These are phyloP conservation scores for Serranochromis macrocephalus DNA, from an alignment of 2,113 vertebrate species.

Conservation along the genomic window DNA sequence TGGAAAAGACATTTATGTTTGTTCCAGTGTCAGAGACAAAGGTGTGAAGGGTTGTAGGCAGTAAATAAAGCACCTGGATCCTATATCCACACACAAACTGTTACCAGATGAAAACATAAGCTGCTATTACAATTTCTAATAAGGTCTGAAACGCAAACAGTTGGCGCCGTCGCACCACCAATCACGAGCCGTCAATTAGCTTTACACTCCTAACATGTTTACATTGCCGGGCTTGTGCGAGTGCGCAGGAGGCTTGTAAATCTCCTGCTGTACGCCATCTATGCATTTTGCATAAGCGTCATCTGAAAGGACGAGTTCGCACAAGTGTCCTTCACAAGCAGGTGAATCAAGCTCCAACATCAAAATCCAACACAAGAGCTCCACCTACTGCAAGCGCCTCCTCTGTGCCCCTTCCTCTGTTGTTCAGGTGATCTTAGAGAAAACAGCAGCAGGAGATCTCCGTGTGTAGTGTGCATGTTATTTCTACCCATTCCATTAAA, in stretches of 20 bases:
- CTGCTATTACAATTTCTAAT: constrained; percentile 55
- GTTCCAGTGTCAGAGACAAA: constrained; percentile 12
- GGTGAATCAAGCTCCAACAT: constrained; percentile 50
- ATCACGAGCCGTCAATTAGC: constrained; percentile 44
- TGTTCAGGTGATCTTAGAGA: constrained; percentile 24
- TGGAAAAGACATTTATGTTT: constrained; percentile 25
- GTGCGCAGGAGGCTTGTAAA: constrained; percentile 6
- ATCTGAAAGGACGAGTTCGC: background rate
- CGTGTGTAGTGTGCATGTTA: background rate
- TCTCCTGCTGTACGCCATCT: constrained; percentile 8
- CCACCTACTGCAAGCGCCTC: constrained; percentile 69
- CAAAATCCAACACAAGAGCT: constrained; percentile 74
- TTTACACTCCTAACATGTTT: constrained; percentile 23
- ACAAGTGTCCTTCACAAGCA: constrained; percentile 47
- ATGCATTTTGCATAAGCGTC: constrained; percentile 24
- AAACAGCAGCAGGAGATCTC: constrained; percentile 4
- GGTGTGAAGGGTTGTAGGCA: background rate
- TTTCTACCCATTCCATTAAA: constrained; percentile 14
- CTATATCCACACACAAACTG: background rate
- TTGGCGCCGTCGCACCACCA: constrained; percentile 30
- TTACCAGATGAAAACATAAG: constrained; percentile 22
- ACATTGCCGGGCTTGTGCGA: background rate
- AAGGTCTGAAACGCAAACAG: constrained; percentile 45
- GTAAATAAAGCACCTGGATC: constrained; percentile 16
- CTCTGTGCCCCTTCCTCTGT: constrained; percentile 32